Conservation (phyloP, 2,113 vertebrate species). For the Peromyscus californicus region DNA sequence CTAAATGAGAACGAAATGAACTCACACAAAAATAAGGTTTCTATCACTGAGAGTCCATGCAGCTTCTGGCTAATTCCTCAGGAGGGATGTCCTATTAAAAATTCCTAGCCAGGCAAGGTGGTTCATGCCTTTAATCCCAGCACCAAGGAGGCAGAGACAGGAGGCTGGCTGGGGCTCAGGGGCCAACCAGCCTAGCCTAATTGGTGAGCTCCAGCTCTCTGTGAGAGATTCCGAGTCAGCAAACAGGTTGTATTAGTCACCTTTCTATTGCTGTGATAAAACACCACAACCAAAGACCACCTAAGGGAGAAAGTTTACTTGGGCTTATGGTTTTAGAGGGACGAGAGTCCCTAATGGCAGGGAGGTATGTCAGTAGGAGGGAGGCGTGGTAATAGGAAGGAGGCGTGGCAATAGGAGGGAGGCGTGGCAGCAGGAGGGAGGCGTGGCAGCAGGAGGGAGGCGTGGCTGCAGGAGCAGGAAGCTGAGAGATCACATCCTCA, state of each 20-base stretch:
- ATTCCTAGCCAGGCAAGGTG: neutral
- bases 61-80: neutral
- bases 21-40: neutral
- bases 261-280: neutral
- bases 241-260: neutral
- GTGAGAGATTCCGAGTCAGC: neutral
- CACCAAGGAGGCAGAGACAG: neutral
- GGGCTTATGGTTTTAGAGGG: neutral
- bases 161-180: neutral
- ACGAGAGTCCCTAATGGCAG: neutral
- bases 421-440: neutral
- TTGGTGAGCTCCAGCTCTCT: neutral
- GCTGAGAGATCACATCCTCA: neutral
- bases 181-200: neutral
- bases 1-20: constrained; percentile 30
- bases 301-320: neutral
- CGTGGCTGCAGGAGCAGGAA: neutral
- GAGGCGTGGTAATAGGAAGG: neutral
- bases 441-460: too few species aligned
- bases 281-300: neutral
- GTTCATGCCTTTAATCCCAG: neutral
- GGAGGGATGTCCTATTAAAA: neutral
- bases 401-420: neutral
- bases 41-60: neutral
- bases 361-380: too few species aligned